phyloP scores from a whole-genome alignment of 2,113 vertebrate genomes.

The Leiothrix lutea region DNA sequence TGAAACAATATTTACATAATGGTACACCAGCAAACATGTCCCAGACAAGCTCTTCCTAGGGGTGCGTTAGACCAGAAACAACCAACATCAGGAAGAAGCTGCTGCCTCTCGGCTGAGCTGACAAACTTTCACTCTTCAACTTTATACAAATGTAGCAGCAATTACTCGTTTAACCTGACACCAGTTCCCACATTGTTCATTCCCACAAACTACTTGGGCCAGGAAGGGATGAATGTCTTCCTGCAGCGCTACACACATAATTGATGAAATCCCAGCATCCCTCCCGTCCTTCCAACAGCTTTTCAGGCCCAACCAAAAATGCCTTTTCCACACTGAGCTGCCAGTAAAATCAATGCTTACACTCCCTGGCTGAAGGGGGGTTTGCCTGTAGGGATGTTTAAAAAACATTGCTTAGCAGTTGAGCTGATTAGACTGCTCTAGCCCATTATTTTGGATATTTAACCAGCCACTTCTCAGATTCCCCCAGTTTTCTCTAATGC shows the following conservation, averaged over 20 bases:
- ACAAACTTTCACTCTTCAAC: background rate
- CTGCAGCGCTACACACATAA: rapidly evolving
- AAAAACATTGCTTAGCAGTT: background rate
- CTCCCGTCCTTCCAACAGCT: rapidly evolving
- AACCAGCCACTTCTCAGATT: background rate
- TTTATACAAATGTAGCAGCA: background rate
- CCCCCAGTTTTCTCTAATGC: background rate
- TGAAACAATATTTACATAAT: slow-evolving; percentile 1
- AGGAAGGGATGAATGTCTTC: background rate
- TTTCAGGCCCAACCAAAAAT: background rate
- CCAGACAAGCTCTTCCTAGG: background rate
- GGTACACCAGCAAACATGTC: background rate
- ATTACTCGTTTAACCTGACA: background rate
- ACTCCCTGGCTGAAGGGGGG: background rate
- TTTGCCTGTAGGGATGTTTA: background rate
- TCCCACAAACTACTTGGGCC: background rate
- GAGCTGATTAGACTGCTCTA: background rate
- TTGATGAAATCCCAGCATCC: background rate
- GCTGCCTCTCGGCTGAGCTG: background rate
- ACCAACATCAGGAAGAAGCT: background rate
- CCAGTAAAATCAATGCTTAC: background rate
- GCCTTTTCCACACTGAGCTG: background rate
- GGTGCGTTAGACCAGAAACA: background rate
- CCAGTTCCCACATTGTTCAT: background rate
- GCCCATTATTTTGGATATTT: background rate